Conservation (phyloP, 2,797 vertebrate genomes). For the Myiotriccus ornatus region DNA sequence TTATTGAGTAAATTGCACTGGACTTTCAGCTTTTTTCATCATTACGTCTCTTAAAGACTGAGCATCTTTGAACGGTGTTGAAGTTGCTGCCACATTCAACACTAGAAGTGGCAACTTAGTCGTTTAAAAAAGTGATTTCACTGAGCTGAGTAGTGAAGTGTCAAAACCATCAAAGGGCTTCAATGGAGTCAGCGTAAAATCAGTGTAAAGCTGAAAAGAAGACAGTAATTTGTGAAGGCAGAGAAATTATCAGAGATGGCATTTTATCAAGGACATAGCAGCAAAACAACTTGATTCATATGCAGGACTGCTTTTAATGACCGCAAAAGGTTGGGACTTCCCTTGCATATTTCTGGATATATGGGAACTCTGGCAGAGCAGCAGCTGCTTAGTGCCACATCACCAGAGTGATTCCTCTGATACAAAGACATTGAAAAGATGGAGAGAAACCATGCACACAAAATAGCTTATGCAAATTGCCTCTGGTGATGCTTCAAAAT, state of each 20-base stretch:
- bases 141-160: background rate
- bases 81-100: background rate
- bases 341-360: background rate
- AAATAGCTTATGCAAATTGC: conserved; percentile 15
- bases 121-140: background rate
- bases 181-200: conserved; percentile 5
- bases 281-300: background rate
- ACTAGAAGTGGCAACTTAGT: background rate
- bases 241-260: background rate
- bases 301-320: background rate
- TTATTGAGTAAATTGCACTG: background rate
- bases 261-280: background rate
- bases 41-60: background rate
- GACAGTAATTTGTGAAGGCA: conserved; percentile 7
- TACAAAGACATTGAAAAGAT: conserved; percentile 29
- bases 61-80: background rate
- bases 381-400: background rate
- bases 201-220: background rate
- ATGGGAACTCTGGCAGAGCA: background rate
- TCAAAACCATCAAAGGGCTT: background rate
- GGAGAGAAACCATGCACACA: background rate
- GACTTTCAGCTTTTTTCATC: background rate
- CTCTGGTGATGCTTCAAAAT: conserved; percentile 31
- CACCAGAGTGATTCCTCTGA: background rate
- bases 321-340: background rate